phyloP scores from a whole-genome alignment of 1,140 invertebrate species.

The Aphelenchoides fujianensis region DNA sequence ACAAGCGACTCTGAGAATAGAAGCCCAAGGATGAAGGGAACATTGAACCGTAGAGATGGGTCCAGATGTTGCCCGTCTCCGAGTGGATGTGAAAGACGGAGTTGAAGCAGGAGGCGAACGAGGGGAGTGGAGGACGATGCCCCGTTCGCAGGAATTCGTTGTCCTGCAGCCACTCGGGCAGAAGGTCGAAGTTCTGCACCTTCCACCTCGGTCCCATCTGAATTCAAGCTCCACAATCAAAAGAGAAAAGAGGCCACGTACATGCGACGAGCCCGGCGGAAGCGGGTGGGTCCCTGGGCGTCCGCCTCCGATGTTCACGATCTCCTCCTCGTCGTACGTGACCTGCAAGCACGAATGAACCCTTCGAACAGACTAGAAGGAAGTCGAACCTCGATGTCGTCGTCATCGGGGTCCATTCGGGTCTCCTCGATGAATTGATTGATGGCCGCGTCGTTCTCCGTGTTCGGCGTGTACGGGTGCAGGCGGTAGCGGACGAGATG shows the following conservation, averaged over 20 bases:
- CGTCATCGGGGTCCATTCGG: slow-evolving; percentile 24
- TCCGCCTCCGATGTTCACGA: slow-evolving; percentile 23
- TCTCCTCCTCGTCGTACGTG: slow-evolving; percentile 45
- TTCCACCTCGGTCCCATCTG: slow-evolving; percentile 40
- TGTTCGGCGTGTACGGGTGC: slow-evolving; percentile 39
- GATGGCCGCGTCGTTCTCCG: slow-evolving; percentile 27
- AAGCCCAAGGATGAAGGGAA: slow-evolving; percentile 6
- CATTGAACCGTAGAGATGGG: slow-evolving; percentile 72
- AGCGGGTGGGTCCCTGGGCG: slow-evolving; percentile 5
- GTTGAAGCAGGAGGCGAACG: slow-evolving; percentile 91
- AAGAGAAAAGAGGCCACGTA: no score
- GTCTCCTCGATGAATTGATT: slow-evolving; percentile 39
- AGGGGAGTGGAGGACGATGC: slow-evolving; percentile 89
- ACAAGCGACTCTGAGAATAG: slow-evolving; percentile 23
- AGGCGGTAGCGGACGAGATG: slow-evolving; percentile 40
- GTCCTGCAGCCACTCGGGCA: slow-evolving; percentile 88
- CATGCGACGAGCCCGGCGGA: neutral
- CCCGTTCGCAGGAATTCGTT: slow-evolving; percentile 94
- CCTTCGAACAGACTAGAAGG: neutral
- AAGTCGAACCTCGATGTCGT: slow-evolving; percentile 32
- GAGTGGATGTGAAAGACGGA: slow-evolving; percentile 82
- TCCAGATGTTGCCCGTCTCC: slow-evolving; percentile 97
- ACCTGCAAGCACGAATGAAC: slow-evolving; percentile 27
- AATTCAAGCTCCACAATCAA: slow-evolving; percentile 25
- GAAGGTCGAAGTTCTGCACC: slow-evolving; percentile 63